A percentile compares a stretch with the other conserved stretches of the same genome.
Evolutionary conservation across 2,888 invertebrate species (phyloP).

Genomic region (Catotricha subobsoleta): DNA sequence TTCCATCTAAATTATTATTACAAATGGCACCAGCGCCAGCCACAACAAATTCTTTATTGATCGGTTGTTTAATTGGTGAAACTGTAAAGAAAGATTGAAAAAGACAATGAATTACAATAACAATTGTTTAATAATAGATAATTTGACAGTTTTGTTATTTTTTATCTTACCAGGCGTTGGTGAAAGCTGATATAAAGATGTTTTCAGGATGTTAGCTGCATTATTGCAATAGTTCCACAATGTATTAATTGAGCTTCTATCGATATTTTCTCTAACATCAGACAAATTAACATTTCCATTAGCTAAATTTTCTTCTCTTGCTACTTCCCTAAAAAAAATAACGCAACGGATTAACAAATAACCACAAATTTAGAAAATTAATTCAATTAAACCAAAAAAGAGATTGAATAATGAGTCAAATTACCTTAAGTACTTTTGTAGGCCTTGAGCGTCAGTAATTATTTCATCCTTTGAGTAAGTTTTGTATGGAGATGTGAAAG

Average conservation of each 20-base stretch:
- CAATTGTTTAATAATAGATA: not conserved
- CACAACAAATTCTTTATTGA: not conserved
- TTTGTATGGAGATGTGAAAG: constrained; percentile 22
- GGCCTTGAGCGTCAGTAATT: constrained; percentile 32
- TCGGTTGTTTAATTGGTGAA: constrained; percentile 20
- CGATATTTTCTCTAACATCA: constrained; percentile 5
- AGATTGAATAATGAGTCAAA: constrained; percentile 14
- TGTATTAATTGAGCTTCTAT: constrained; percentile 20
- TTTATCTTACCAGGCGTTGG: constrained; percentile 18
- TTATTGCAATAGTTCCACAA: constrained; percentile 30
- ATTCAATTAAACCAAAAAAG: not conserved
- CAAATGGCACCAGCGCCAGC: not conserved
- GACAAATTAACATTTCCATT: not conserved
- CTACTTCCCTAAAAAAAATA: constrained; percentile 2
- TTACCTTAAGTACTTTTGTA: constrained; percentile 31
- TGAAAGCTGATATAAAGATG: constrained; percentile 26
- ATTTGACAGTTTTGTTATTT: too few species aligned
- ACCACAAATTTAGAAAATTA: not conserved
- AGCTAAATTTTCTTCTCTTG: not conserved
- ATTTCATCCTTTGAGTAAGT: constrained; percentile 25
- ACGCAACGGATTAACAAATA: not conserved
- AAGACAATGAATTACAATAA: not conserved
- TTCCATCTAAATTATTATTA: constrained; percentile 21
- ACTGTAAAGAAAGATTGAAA: constrained; percentile 10
- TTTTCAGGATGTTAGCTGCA: constrained; percentile 24